Percentiles rank a stretch among this genome's conserved stretches.
phyloP scores from a whole-genome alignment of 1,140 invertebrate species.

The Myzus persicae region DNA sequence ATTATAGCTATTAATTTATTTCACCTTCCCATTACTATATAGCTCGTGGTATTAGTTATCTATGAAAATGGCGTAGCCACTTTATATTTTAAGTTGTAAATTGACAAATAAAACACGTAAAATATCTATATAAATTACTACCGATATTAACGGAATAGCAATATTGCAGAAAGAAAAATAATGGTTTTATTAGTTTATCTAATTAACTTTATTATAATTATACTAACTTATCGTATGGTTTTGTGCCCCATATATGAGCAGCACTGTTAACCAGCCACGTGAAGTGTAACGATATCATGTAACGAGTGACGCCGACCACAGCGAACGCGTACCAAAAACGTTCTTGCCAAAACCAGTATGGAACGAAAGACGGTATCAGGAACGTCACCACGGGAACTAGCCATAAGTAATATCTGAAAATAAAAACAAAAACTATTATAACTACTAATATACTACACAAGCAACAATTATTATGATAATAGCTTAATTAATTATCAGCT shows the following conservation, averaged over 20 bases:
- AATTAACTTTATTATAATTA: not conserved
- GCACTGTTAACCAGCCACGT: slow-evolving; percentile 96
- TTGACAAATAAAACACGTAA: not conserved
- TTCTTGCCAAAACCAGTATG: slow-evolving; percentile 86
- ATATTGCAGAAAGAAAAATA: not conserved
- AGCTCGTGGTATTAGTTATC: not conserved
- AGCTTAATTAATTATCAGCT: not conserved
- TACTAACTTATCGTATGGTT: slow-evolving; percentile 87
- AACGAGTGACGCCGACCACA: slow-evolving; percentile 82
- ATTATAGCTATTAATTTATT: not conserved
- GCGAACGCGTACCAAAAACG: slow-evolving; percentile 79
- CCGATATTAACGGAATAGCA: not conserved
- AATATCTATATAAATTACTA: not conserved
- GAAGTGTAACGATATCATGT: slow-evolving; percentile 83
- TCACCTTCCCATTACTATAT: not conserved
- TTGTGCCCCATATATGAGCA: slow-evolving; percentile 88
- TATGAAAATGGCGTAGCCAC: not conserved
- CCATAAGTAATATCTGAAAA: slow-evolving; percentile 78
- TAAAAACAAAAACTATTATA: not conserved
- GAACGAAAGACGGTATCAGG: slow-evolving; percentile 82
- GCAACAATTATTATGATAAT: no score
- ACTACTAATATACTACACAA: not conserved
- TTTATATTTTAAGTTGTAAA: not conserved
- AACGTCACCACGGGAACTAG: slow-evolving; percentile 85
- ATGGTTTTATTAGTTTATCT: not conserved